Evolutionary conservation across 2,113 vertebrate species (phyloP).

Genomic region (Reinhardtius hippoglossoides): DNA sequence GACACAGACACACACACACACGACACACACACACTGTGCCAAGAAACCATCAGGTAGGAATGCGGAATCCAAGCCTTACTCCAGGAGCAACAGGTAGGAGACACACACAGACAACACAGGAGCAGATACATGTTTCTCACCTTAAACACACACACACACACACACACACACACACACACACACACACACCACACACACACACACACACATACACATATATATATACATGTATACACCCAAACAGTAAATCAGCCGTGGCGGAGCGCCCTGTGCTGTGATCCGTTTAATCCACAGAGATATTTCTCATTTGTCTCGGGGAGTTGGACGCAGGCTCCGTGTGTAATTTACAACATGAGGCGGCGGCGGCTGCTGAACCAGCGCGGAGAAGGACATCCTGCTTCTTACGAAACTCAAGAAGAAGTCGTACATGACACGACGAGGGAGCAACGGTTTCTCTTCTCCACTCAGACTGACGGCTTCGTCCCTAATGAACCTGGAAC

Average conservation of each 20-base stretch:
- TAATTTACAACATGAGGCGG: too few species aligned
- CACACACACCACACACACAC: slow-evolving; percentile 17
- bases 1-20: slow-evolving; percentile 31
- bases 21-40: slow-evolving; percentile 34
- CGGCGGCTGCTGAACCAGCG: too few species aligned
- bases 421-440: too few species aligned
- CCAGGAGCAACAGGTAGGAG: slow-evolving; percentile 42
- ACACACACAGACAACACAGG: slow-evolving; percentile 28
- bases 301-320: too few species aligned
- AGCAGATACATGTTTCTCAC: background rate
- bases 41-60: slow-evolving; percentile 65
- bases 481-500: too few species aligned
- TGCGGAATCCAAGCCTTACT: slow-evolving; percentile 31
- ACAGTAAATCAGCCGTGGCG: too few species aligned
- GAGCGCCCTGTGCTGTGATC: background rate
- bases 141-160: slow-evolving; percentile 20
- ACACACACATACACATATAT: background rate
- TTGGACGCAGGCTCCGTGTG: too few species aligned
- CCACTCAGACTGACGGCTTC: too few species aligned
- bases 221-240: background rate
- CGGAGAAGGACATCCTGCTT: too few species aligned
- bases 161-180: slow-evolving; percentile 14
- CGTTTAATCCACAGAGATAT: too few species aligned
- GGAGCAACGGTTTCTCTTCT: too few species aligned
- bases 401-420: too few species aligned